Conservation (phyloP, 2,888 invertebrate genomes). For the Mamestra brassicae region DNA sequence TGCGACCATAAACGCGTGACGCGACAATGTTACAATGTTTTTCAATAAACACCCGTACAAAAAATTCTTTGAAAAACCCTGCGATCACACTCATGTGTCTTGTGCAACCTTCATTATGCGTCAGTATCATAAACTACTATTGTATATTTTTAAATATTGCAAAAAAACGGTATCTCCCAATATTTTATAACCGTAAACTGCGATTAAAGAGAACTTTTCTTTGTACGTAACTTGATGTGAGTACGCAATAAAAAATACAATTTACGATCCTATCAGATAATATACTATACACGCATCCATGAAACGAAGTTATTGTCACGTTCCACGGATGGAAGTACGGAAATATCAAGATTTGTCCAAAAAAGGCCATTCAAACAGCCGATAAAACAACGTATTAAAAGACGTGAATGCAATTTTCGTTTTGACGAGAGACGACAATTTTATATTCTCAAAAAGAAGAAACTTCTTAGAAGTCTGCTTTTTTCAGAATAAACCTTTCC, state of each 20-base stretch:
- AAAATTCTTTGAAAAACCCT: too few relatives aligned
- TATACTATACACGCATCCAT: background rate
- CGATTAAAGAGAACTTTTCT: conserved; percentile 13
- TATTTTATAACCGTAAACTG: conserved; percentile 16
- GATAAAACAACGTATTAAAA: conserved; percentile 6
- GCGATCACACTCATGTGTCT: too few relatives aligned
- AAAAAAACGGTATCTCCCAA: background rate
- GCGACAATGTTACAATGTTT: too few relatives aligned
- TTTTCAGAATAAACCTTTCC: background rate
- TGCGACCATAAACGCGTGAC: too few relatives aligned
- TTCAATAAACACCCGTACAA: too few relatives aligned
- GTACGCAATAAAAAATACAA: conserved; percentile 33
- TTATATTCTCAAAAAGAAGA: background rate
- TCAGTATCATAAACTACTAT: too few relatives aligned
- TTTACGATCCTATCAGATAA: conserved; percentile 3
- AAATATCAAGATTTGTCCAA: conserved; percentile 5
- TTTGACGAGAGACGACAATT: background rate
- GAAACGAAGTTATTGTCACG: background rate
- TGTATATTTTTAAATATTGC: background rate
- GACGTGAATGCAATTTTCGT: background rate
- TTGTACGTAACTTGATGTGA: conserved; percentile 11
- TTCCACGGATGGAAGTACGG: background rate
- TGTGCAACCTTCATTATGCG: too few relatives aligned
- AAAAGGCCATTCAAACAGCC: conserved; percentile 8
- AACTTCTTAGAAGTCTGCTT: background rate